A percentile compares a stretch with the other conserved stretches of the same genome.
These are phyloP conservation scores for Celastrina argiolus DNA, from an alignment of 2,888 invertebrate genomes.

Conservation along the genomic window DNA sequence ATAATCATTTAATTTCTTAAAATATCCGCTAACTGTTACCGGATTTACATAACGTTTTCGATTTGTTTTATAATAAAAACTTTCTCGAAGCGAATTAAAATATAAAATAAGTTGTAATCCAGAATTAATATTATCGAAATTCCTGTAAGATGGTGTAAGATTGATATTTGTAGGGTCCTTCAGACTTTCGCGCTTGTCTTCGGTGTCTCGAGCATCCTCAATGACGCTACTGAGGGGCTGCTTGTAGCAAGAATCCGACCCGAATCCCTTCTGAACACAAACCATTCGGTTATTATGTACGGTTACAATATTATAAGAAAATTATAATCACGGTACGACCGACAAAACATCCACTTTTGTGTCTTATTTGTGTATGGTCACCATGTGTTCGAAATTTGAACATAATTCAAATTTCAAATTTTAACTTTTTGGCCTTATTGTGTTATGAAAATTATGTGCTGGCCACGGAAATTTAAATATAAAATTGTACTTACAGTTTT, in stretches of 20 bases:
- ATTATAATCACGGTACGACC: too few relatives aligned
- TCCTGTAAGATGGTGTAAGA: constrained; percentile 35
- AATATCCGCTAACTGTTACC: not conserved
- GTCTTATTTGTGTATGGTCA: too few relatives aligned
- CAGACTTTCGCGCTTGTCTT: constrained; percentile 46
- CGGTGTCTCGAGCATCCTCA: constrained; percentile 49
- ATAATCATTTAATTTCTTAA: not conserved
- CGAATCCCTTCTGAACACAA: not conserved
- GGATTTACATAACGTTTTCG: not conserved
- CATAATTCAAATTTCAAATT: too few relatives aligned
- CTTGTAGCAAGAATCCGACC: not conserved
- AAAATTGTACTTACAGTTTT: too few relatives aligned
- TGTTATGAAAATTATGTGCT: too few relatives aligned
- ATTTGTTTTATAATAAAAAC: not conserved
- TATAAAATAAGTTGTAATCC: not conserved
- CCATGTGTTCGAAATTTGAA: too few relatives aligned
- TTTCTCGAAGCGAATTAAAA: not conserved
- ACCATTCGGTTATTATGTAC: too few relatives aligned
- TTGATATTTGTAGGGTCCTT: constrained; percentile 53
- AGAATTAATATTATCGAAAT: not conserved
- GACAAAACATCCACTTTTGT: not conserved
- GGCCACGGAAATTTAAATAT: not conserved
- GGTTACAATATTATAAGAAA: too few relatives aligned
- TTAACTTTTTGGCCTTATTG: too few relatives aligned
- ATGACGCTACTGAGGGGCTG: constrained; percentile 46